phyloP scores from a whole-genome alignment of 2,797 vertebrate genomes.

The Morus bassanus region DNA sequence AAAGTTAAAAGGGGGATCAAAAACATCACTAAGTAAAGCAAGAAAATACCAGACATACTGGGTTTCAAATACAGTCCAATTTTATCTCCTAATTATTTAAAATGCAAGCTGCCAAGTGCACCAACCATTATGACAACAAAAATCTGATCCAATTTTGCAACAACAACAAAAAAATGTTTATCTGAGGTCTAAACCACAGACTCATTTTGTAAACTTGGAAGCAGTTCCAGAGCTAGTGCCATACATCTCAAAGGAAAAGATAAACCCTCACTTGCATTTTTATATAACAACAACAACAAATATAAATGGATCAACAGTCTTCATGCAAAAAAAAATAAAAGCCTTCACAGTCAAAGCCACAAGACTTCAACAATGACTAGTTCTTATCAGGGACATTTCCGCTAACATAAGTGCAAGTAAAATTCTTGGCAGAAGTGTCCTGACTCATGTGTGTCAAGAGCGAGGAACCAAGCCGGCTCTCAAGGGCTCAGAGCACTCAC shows the following conservation, averaged over 20 bases:
- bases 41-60: conserved; percentile 56
- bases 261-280: conserved; percentile 66
- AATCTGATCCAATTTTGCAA: conserved; percentile 63
- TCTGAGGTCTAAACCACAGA: conserved; percentile 58
- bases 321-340: conserved; percentile 25
- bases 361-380: not conserved
- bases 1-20: conserved; percentile 44
- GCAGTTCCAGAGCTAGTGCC: conserved; percentile 44
- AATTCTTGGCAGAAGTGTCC: conserved; percentile 32
- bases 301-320: conserved; percentile 31
- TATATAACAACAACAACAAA: conserved; percentile 34
- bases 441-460: not conserved
- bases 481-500: not conserved
- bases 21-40: conserved; percentile 42
- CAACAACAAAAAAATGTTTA: conserved; percentile 63
- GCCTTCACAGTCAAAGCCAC: conserved; percentile 19
- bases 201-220: conserved; percentile 68
- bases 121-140: conserved; percentile 41
- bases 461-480: not conserved
- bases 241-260: conserved; percentile 64
- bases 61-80: conserved; percentile 46
- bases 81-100: conserved; percentile 63
- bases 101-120: conserved; percentile 43
- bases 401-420: conserved; percentile 47
- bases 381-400: conserved; percentile 56